A percentile compares a stretch with the other conserved stretches of the same genome.
Conservation (phyloP, 1,140 invertebrate genomes). For the Hermatobates lingyangjiaoensis region DNA sequence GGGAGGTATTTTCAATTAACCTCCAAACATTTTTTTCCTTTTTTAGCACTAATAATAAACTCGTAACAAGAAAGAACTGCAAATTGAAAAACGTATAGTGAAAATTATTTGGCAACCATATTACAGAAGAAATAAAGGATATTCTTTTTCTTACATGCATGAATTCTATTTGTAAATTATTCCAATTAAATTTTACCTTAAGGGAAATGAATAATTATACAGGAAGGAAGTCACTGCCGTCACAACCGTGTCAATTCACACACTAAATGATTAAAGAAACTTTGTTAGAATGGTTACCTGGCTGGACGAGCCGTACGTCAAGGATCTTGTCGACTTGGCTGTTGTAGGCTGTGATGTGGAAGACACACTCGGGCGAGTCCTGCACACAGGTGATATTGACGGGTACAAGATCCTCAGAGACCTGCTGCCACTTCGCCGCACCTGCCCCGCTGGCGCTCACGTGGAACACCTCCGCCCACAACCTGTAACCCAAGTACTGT, state of each 20-base stretch:
- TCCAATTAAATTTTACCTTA: too few species aligned
- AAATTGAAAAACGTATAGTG: too few species aligned
- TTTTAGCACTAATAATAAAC: too few species aligned
- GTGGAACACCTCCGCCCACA: constrained; percentile 95
- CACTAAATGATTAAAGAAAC: not conserved
- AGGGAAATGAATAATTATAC: too few species aligned
- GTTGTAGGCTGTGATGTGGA: constrained; percentile 96
- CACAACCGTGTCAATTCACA: not conserved
- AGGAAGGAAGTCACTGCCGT: too few species aligned
- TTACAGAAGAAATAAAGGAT: too few species aligned
- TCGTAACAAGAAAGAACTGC: too few species aligned
- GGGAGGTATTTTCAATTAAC: too few species aligned
- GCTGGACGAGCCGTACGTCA: constrained; percentile 87
- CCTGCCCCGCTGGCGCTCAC: constrained; percentile 75
- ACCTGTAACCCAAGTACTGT: constrained; percentile 33
- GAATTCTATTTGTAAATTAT: too few species aligned
- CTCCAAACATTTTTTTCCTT: too few species aligned
- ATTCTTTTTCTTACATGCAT: too few species aligned
- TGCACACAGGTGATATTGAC: constrained; percentile 94
- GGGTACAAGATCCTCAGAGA: constrained; percentile 91
- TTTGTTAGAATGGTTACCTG: constrained; percentile 41
- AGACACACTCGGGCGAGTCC: constrained; percentile 86
- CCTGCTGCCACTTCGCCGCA: constrained; percentile 88
- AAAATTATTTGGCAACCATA: too few species aligned
- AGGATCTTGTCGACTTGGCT: constrained; percentile 95